phyloP scores from a whole-genome alignment of 2,113 vertebrate genomes.

The Prietella phreatophila region DNA sequence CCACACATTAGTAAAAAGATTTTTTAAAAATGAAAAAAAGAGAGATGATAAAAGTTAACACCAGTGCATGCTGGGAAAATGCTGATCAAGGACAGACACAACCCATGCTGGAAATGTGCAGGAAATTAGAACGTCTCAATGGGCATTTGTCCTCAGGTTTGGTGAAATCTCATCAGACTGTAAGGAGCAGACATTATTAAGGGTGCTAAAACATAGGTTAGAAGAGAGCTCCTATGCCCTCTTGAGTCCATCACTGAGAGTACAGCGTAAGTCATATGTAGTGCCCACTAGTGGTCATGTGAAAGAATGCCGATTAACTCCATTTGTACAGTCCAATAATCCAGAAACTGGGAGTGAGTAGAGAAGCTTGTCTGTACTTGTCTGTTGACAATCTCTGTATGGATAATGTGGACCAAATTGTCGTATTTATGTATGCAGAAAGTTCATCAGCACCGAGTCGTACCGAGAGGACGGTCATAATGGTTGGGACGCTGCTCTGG shows the following conservation, averaged over 20 bases:
- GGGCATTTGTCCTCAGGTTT: not conserved
- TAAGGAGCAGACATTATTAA: not conserved
- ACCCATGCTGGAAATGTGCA: not conserved
- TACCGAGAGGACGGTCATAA: conserved; percentile 22
- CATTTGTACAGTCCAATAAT: not conserved
- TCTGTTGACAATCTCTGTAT: not conserved
- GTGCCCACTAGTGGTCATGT: conserved; percentile 23
- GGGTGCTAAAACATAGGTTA: not conserved
- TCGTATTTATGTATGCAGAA: not conserved
- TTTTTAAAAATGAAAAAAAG: too few relatives aligned
- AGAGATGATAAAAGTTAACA: conserved; percentile 32
- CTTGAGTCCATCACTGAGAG: conserved; percentile 32
- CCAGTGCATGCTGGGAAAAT: not conserved
- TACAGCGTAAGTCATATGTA: not conserved
- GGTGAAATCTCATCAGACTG: not conserved
- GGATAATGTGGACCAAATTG: not conserved
- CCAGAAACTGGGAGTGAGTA: not conserved
- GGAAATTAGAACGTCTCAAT: not conserved
- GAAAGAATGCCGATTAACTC: not conserved
- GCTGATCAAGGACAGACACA: not conserved
- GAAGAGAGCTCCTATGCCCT: conserved; percentile 26
- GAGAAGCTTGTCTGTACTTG: not conserved
- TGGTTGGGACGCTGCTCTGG: conserved; percentile 72
- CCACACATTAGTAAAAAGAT: not conserved
- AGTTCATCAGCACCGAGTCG: not conserved